Evolutionary conservation across 2,113 vertebrate species (phyloP).

Genomic region (Andinoacara biseriatus): DNA sequence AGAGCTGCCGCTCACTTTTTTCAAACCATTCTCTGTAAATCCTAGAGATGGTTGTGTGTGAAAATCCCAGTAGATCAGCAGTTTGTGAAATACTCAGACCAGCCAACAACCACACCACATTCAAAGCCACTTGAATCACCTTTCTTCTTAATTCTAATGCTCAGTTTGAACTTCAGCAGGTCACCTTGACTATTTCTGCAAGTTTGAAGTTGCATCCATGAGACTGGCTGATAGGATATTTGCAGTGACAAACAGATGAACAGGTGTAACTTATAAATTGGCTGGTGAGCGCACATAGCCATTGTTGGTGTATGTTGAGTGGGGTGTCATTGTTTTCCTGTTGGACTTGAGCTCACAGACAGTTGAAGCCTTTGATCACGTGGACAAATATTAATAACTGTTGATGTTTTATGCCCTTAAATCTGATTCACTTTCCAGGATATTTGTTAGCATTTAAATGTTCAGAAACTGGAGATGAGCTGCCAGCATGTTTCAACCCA

Average conservation of each 20-base stretch:
- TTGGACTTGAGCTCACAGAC: not conserved
- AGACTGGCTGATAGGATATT: not conserved
- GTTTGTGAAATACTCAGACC: too few relatives aligned
- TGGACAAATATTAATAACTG: not conserved
- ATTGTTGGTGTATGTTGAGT: not conserved
- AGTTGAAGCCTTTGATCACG: not conserved
- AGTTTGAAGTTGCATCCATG: too few relatives aligned
- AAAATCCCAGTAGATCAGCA: too few relatives aligned
- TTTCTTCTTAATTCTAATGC: too few relatives aligned
- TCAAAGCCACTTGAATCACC: too few relatives aligned
- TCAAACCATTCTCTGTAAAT: too few relatives aligned
- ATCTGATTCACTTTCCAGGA: not conserved
- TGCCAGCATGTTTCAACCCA: not conserved
- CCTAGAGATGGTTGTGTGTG: too few relatives aligned
- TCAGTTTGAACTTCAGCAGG: too few relatives aligned
- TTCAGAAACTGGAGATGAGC: not conserved
- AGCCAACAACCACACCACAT: too few relatives aligned
- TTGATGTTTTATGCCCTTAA: too few relatives aligned
- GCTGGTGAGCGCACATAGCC: not conserved
- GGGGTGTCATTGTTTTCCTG: not conserved
- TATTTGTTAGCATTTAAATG: constrained; percentile 1
- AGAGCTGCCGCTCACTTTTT: too few relatives aligned
- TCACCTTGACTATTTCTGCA: too few relatives aligned
- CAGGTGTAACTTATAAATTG: not conserved
- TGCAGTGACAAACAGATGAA: not conserved